Evolutionary conservation across 1,140 invertebrate species (phyloP).

Genomic region (Penaeus vannamei): DNA sequence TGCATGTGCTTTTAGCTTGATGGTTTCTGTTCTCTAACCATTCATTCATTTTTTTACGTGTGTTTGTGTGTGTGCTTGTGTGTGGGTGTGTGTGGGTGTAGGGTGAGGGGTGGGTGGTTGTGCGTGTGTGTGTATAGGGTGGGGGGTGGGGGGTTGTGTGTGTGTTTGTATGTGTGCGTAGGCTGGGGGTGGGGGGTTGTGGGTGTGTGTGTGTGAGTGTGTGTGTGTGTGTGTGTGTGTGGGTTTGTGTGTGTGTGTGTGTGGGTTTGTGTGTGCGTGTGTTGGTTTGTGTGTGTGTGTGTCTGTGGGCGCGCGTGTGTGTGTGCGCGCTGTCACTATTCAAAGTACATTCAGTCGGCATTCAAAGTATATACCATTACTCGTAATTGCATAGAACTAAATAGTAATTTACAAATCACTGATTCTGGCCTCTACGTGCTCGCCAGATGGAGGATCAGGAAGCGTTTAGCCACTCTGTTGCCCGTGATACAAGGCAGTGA

Average conservation of each 20-base stretch:
- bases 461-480: too few species aligned
- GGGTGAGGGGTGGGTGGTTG: background rate
- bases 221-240: constrained; percentile 43
- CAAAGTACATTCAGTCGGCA: too few species aligned
- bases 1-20: too few species aligned
- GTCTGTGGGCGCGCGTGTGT: background rate
- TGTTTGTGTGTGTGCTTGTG: background rate
- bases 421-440: too few species aligned
- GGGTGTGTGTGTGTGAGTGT: constrained; percentile 33
- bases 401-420: too few species aligned
- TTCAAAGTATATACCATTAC: too few species aligned
- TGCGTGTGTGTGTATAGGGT: constrained; percentile 13
- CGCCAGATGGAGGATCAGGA: too few species aligned
- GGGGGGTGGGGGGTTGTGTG: background rate
- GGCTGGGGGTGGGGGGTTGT: constrained; percentile 16
- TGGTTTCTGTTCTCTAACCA: too few species aligned
- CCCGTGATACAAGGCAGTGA: too few species aligned
- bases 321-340: background rate
- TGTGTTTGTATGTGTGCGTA: constrained; percentile 26
- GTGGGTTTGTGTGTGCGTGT: constrained; percentile 33
- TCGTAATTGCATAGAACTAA: too few species aligned
- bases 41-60: background rate
- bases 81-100: constrained; percentile 31
- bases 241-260: constrained; percentile 38
- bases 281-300: background rate